Percentiles rank a stretch among this genome's conserved stretches.
These are phyloP conservation scores for Metridium senile DNA, from an alignment of 92 coral and sea anemone genomes.

Conservation along the genomic window DNA sequence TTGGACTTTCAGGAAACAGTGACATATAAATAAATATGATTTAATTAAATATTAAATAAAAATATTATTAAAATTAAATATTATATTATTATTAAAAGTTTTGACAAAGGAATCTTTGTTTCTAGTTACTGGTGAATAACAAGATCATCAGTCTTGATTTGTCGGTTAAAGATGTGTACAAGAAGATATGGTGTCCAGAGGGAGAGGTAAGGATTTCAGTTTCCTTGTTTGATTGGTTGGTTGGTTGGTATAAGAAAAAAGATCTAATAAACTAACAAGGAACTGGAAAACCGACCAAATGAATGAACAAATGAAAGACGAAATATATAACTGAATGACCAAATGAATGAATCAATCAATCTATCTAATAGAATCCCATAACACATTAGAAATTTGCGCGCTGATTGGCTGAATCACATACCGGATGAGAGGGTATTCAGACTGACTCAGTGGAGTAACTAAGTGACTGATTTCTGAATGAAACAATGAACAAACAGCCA, in stretches of 20 bases:
- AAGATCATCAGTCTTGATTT: constrained; percentile 95
- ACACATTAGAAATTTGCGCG: too few relatives aligned
- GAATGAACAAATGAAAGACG: not conserved
- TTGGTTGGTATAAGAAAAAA: not conserved
- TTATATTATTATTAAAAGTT: too few relatives aligned
- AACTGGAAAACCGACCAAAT: not conserved
- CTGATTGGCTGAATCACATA: too few relatives aligned
- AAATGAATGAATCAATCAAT: not conserved
- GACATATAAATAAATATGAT: too few relatives aligned
- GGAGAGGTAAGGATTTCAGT: constrained; percentile 73
- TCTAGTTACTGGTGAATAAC: constrained; percentile 90
- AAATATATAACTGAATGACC: not conserved
- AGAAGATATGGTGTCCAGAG: constrained; percentile 99
- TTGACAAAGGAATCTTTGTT: not conserved
- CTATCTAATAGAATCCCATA: too few relatives aligned
- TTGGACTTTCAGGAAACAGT: too few relatives aligned
- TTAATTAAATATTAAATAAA: too few relatives aligned
- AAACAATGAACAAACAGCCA: not conserved
- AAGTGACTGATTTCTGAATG: not conserved
- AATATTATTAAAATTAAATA: too few relatives aligned
- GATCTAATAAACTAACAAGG: too few relatives aligned
- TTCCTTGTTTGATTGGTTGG: not conserved
- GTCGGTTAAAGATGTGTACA: constrained; percentile 97
- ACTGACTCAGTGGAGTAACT: too few relatives aligned
- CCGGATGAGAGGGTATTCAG: too few relatives aligned